A percentile compares a stretch with the other conserved stretches of the same genome.
Evolutionary conservation across 2,797 vertebrate genomes (phyloP).

Genomic region (Coluber constrictor): DNA sequence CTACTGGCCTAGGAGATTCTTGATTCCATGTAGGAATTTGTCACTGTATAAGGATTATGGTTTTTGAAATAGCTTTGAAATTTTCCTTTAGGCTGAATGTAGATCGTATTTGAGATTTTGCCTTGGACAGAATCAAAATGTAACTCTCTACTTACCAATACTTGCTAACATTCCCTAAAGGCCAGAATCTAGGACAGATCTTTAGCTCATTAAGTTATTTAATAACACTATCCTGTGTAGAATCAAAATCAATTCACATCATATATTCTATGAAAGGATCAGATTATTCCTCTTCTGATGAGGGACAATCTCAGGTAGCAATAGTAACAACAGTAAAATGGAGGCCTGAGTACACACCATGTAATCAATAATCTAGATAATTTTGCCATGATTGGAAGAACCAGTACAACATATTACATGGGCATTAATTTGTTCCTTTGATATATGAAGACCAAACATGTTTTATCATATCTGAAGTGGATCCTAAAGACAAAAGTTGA

Average conservation of each 20-base stretch:
- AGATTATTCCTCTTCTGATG: background rate
- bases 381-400: conserved; percentile 14
- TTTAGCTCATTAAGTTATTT: background rate
- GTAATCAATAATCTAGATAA: background rate
- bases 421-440: conserved; percentile 19
- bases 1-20: background rate
- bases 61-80: background rate
- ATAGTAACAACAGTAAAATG: background rate
- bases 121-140: background rate
- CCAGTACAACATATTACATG: conserved; percentile 13
- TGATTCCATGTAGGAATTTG: background rate
- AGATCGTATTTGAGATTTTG: background rate
- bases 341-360: background rate
- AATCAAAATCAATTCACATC: background rate
- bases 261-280: background rate
- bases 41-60: background rate
- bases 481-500: conserved; percentile 22
- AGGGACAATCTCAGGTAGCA: background rate
- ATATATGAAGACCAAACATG: conserved; percentile 28
- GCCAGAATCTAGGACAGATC: background rate
- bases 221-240: background rate
- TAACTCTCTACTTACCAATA: background rate
- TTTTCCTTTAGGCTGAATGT: background rate
- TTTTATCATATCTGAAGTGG: conserved; percentile 40
- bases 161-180: background rate